phyloP scores from a whole-genome alignment of 53 echinoderm and acorn worm genomes.

The Astropecten irregularis region DNA sequence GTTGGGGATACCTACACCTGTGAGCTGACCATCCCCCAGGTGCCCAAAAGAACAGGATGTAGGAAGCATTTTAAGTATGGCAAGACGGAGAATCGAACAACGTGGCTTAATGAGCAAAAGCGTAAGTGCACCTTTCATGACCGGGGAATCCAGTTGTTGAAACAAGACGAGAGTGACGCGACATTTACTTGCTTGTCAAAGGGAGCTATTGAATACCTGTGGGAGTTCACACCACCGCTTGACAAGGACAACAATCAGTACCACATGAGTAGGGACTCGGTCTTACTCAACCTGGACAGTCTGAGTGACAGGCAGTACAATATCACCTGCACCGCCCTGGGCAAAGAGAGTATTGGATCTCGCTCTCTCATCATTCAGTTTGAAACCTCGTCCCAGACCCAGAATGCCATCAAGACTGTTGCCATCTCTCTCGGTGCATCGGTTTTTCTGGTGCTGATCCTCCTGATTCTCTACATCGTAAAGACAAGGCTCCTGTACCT shows the following conservation, averaged over 20 bases:
- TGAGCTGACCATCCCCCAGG: not conserved
- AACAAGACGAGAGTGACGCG: not conserved
- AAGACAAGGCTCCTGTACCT: not conserved
- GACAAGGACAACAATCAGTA: slow-evolving; percentile 21
- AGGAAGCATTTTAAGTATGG: not conserved
- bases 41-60: not conserved
- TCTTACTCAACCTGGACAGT: slow-evolving; percentile 36
- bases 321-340: slow-evolving; percentile 49
- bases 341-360: slow-evolving; percentile 36
- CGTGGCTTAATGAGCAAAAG: not conserved
- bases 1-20: slow-evolving; percentile 16
- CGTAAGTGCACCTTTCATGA: not conserved
- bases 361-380: not conserved
- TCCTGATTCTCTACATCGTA: slow-evolving; percentile 2
- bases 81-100: not conserved
- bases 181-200: slow-evolving; percentile 21
- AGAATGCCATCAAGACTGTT: slow-evolving; percentile 9
- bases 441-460: slow-evolving; percentile 19
- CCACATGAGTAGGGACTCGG: not conserved
- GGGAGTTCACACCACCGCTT: slow-evolving; percentile 5
- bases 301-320: slow-evolving; percentile 1
- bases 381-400: not conserved
- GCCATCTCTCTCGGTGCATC: slow-evolving; percentile 2
- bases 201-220: slow-evolving; percentile 21
- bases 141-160: not conserved